Conservation (phyloP, 53 echinoderm and acorn worm species). For the Echinarachnius parma region DNA sequence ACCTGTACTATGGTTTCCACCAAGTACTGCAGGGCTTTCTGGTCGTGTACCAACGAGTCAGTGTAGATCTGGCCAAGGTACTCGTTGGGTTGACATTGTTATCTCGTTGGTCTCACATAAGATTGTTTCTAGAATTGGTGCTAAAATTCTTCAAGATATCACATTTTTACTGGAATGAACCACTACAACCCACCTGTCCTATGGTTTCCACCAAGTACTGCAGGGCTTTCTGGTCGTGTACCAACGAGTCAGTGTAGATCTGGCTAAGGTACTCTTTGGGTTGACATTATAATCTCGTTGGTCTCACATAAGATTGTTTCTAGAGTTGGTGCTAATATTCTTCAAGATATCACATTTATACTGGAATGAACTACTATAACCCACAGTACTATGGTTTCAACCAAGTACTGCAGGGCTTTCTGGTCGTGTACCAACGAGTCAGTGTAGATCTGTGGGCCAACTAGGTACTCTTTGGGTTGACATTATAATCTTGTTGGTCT, state of each 20-base stretch:
- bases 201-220: slow-evolving; percentile 83
- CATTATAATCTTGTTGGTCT: too few species aligned
- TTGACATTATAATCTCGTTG: slow-evolving; percentile 79
- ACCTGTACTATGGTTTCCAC: slow-evolving; percentile 91
- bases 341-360: too few species aligned
- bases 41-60: slow-evolving; percentile 87
- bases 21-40: slow-evolving; percentile 75
- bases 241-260: slow-evolving; percentile 89
- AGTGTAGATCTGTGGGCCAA: slow-evolving; percentile 84
- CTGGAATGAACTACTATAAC: too few species aligned
- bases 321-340: too few species aligned
- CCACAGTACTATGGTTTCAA: slow-evolving; percentile 83
- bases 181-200: slow-evolving; percentile 86
- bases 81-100: slow-evolving; percentile 80
- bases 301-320: too few species aligned
- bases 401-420: slow-evolving; percentile 76
- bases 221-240: slow-evolving; percentile 81
- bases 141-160: too few species aligned
- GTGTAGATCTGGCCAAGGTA: slow-evolving; percentile 91
- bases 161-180: too few species aligned
- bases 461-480: slow-evolving; percentile 90
- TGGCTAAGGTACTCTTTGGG: slow-evolving; percentile 83
- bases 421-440: slow-evolving; percentile 90
- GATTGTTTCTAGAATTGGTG: too few species aligned
- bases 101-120: too few species aligned